Evolutionary conservation across 2,888 invertebrate species (phyloP), one percentile per base, ranked within the genome.

Genomic region (Sclerodermus sp.): DNA sequence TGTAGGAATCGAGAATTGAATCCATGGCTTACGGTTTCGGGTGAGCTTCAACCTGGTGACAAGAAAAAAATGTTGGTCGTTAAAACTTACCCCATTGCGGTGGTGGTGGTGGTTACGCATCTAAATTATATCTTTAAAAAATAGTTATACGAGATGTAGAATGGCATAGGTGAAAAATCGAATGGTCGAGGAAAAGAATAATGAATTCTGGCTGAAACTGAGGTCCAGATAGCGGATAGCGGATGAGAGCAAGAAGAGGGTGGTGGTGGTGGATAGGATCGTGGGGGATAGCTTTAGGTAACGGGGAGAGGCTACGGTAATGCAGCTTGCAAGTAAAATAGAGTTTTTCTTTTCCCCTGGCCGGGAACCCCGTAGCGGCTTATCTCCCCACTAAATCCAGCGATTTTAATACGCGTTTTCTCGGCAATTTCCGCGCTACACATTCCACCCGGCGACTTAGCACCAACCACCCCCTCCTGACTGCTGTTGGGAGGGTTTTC

Each of bases 401-500:
- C 79, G 80, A 82, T 82, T 82, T 82, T 82, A 82, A 82, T 82
- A 82, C 81, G 80, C 81, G 76, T 78, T 78, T 60, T 72, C 79
- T 74, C 68, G 77, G 79, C 79, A 79, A 79, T 80, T 78, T 78
- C 76, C 77, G 64, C 55, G 68, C 71, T 71, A 69, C 73, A 69
- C 72, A 72, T 74, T 74, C 70, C 68, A 58, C 58, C 23, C 58
- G 49, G 44, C 60, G 62, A 64, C 68, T 70, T 68, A 70, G 67
- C 64, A 65, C 66, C 54, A 12, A n/a, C 23, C 14, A 17, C 12
- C 12, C 61, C 62, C 59, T 62, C 51, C 60, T 23, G 17, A 47
- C 17, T 44, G 43, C 45, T 15, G 39, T 12, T 40, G 43, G 41
- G 23, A 30, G 36, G 47, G 34, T 47, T 48, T 54, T 51, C 58